Evolutionary conservation across 2,888 invertebrate species (phyloP).

Genomic region (Lepidocyrtoides sp.): DNA sequence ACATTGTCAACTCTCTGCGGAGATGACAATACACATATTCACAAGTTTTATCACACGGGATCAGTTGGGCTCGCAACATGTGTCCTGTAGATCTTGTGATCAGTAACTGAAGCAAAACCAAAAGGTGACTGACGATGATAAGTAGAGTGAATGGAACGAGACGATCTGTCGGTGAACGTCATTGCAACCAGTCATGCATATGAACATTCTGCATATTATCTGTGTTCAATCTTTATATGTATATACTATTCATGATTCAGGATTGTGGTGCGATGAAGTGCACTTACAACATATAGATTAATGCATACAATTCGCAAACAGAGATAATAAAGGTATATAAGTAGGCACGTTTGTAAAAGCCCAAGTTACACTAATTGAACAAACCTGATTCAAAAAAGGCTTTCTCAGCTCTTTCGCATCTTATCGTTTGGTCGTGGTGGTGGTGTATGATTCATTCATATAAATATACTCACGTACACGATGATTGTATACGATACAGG

Average conservation of each 20-base stretch:
- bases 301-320: neutral
- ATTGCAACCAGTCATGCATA: constrained; percentile 55
- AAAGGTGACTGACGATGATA: constrained; percentile 68
- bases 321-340: neutral
- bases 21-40: neutral
- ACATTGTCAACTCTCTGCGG: constrained; percentile 14
- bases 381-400: constrained; percentile 41
- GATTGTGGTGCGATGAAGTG: too few relatives aligned
- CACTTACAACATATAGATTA: neutral
- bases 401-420: neutral
- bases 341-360: neutral
- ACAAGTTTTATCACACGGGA: constrained; percentile 8
- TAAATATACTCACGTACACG: constrained; percentile 46
- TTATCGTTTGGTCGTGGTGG: neutral
- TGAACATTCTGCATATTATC: neutral
- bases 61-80: constrained; percentile 15
- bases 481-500: constrained; percentile 12
- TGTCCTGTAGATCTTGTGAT: constrained; percentile 54
- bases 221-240: neutral
- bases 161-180: constrained; percentile 73
- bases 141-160: constrained; percentile 72
- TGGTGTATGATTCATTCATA: constrained; percentile 74
- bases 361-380: constrained; percentile 46
- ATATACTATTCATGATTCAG: neutral
- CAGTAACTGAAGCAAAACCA: constrained; percentile 55